Conservation (phyloP, 2,888 invertebrate genomes). For the Automeris io region DNA sequence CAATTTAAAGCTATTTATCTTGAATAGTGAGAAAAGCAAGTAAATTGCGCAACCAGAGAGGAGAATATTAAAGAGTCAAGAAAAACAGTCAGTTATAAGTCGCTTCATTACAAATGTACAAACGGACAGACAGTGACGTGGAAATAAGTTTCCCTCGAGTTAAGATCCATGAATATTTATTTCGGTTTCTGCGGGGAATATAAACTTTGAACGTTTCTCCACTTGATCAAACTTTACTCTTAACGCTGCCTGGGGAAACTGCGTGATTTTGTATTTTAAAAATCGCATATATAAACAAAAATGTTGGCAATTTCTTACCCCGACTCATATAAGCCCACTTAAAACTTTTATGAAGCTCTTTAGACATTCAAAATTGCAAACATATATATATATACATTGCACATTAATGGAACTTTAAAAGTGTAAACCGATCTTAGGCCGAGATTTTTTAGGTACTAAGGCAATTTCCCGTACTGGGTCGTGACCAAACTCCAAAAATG, state of each 20-base stretch:
- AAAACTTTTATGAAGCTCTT: background rate
- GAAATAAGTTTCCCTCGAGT: conserved; percentile 67
- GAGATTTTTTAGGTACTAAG: too few species aligned
- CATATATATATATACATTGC: too few species aligned
- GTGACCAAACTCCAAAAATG: too few species aligned
- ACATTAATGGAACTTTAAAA: too few species aligned
- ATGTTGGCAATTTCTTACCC: conserved; percentile 12
- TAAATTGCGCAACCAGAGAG: background rate
- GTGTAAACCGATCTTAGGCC: too few species aligned
- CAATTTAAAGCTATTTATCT: too few species aligned
- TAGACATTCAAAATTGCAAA: too few species aligned
- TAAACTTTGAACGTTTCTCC: conserved; percentile 67
- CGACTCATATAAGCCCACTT: background rate
- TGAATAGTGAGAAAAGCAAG: too few species aligned
- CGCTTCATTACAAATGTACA: conserved; percentile 67
- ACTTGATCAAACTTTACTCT: conserved; percentile 72
- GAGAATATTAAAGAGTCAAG: conserved; percentile 20
- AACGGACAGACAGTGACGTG: conserved; percentile 65
- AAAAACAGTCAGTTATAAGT: conserved; percentile 52
- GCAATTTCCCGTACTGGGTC: too few species aligned
- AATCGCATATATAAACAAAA: conserved; percentile 29
- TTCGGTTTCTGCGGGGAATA: conserved; percentile 57
- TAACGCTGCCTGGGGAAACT: conserved; percentile 37
- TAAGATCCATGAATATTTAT: conserved; percentile 74
- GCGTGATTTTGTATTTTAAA: conserved; percentile 31